A percentile compares a stretch with the other conserved stretches of the same genome.
phyloP scores from a whole-genome alignment of 2,113 vertebrate genomes.

The Elephas maximus region DNA sequence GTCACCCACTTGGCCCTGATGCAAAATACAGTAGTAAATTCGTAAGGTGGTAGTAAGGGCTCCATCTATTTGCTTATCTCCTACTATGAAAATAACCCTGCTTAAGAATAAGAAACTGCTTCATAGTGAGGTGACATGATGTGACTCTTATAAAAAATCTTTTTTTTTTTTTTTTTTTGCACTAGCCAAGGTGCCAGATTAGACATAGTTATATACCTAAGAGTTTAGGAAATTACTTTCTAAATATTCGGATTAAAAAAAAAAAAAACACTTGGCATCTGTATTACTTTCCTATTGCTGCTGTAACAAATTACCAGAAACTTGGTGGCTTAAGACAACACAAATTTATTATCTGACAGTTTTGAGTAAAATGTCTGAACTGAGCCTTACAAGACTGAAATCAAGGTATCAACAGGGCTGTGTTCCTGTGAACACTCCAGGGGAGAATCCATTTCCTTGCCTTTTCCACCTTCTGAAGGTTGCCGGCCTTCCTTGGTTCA shows the following conservation, averaged over 20 bases:
- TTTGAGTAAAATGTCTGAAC: not conserved
- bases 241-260: constrained; percentile 20
- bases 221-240: not conserved
- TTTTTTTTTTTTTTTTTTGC: not conserved
- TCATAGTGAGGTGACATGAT: not conserved
- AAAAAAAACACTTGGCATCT: not conserved
- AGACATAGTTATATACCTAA: not conserved
- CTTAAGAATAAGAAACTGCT: not conserved
- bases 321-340: not conserved
- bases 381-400: not conserved
- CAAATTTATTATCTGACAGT: not conserved
- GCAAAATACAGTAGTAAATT: not conserved
- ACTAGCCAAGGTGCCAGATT: not conserved
- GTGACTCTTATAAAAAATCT: not conserved
- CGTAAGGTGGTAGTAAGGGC: not conserved
- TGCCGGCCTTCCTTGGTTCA: not conserved
- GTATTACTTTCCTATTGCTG: not conserved
- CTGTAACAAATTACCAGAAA: not conserved
- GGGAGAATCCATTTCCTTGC: not conserved
- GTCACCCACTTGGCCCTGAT: not conserved
- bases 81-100: not conserved
- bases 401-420: not conserved
- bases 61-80: not conserved
- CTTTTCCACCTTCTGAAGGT: not conserved
- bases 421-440: not conserved